phyloP scores from a whole-genome alignment of 1,140 invertebrate species.

The Sycophaga agraensis region DNA sequence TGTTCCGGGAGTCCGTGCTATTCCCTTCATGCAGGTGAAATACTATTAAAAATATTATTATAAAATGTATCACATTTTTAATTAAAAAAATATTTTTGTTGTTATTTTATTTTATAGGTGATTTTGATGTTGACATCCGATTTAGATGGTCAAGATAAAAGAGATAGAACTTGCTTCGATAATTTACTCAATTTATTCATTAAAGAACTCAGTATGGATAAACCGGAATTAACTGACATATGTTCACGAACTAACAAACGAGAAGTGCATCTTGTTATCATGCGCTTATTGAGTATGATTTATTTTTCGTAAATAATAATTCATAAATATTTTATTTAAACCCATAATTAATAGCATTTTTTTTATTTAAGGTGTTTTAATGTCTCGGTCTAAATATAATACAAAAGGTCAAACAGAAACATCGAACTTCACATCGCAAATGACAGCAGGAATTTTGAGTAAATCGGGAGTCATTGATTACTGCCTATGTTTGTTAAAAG shows the following conservation, averaged over 20 bases:
- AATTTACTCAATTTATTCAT: conserved; percentile 74
- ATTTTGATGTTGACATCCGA: conserved; percentile 88
- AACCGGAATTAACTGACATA: conserved; percentile 59
- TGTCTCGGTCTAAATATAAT: conserved; percentile 74
- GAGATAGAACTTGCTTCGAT: conserved; percentile 76
- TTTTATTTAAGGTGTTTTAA: conserved; percentile 64
- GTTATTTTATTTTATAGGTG: conserved; percentile 60
- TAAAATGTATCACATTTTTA: too few species aligned
- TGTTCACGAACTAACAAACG: conserved; percentile 65
- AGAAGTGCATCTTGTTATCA: conserved; percentile 86
- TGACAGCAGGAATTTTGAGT: conserved; percentile 75
- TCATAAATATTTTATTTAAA: not conserved
- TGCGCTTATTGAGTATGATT: conserved; percentile 73
- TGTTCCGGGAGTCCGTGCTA: conserved; percentile 77
- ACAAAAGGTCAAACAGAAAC: conserved; percentile 63
- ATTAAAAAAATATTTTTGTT: not conserved
- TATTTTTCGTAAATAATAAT: too few species aligned
- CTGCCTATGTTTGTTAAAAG: conserved; percentile 78
- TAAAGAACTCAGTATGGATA: conserved; percentile 75
- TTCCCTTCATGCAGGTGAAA: conserved; percentile 79
- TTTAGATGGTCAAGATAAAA: conserved; percentile 80
- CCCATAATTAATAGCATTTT: conserved; percentile 9
- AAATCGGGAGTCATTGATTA: conserved; percentile 79
- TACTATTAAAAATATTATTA: too few species aligned
- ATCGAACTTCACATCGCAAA: conserved; percentile 70